Evolutionary conservation across 1,140 invertebrate species (phyloP).

Genomic region (Bursaphelenchus mucronatus): DNA sequence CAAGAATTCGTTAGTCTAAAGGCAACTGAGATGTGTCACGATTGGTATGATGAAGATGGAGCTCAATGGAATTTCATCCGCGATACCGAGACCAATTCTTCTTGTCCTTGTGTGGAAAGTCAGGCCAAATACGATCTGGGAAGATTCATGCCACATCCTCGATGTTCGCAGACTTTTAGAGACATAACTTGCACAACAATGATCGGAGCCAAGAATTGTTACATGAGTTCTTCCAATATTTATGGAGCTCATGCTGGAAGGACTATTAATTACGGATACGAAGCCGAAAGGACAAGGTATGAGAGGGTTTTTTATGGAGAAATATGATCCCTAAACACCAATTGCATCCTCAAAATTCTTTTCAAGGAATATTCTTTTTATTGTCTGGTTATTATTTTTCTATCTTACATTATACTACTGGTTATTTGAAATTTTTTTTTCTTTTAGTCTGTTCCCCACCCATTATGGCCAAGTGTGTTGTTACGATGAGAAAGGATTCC

Average conservation of each 20-base stretch:
- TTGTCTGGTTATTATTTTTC: not conserved
- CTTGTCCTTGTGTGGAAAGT: constrained; percentile 58
- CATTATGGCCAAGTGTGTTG: constrained; percentile 61
- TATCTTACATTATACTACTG: constrained; percentile 5
- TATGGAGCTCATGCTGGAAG: constrained; percentile 49
- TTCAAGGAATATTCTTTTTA: constrained; percentile 1
- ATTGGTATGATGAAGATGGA: constrained; percentile 61
- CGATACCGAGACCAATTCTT: constrained; percentile 59
- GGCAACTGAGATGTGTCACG: constrained; percentile 59
- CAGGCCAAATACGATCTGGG: constrained; percentile 57
- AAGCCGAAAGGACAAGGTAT: constrained; percentile 31
- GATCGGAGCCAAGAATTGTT: constrained; percentile 58
- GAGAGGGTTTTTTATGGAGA: constrained; percentile 2
- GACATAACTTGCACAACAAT: constrained; percentile 59
- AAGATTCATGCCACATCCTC: constrained; percentile 61
- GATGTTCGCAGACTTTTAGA: constrained; percentile 59
- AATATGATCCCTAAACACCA: constrained; percentile 1
- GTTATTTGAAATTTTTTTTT: not conserved
- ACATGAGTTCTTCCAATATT: constrained; percentile 58
- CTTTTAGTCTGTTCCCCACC: constrained; percentile 55
- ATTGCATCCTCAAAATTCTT: constrained; percentile 8
- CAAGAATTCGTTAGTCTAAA: constrained; percentile 50
- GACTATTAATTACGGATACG: constrained; percentile 37
- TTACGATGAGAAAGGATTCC: constrained; percentile 57
- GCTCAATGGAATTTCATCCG: constrained; percentile 54